phyloP scores from a whole-genome alignment of 92 coral and sea anemone species.

The Phenganax marumi region DNA sequence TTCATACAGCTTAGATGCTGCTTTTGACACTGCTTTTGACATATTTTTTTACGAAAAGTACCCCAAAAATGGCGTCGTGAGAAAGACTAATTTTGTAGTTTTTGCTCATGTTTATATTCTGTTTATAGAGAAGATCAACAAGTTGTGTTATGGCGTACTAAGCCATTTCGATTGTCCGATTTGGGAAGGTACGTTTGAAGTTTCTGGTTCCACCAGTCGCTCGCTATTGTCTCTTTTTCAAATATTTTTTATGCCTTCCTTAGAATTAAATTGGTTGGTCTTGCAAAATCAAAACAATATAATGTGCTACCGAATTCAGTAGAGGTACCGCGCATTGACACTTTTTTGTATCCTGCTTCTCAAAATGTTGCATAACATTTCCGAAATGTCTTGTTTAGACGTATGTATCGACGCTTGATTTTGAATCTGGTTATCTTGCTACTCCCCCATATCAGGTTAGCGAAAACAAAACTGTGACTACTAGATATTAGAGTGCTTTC shows the following conservation, averaged over 20 bases:
- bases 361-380: neutral
- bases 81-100: neutral
- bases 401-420: slow-evolving; percentile 79
- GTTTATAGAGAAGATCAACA: slow-evolving; percentile 57
- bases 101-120: neutral
- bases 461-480: too few species aligned
- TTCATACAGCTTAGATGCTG: too few species aligned
- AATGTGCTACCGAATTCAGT: slow-evolving; percentile 88
- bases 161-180: slow-evolving; percentile 76
- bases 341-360: neutral
- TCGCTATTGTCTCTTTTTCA: neutral
- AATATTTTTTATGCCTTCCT: neutral
- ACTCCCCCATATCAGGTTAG: slow-evolving; percentile 90
- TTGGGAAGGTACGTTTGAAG: slow-evolving; percentile 58
- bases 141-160: slow-evolving; percentile 82
- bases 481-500: too few species aligned
- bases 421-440: slow-evolving; percentile 68
- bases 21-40: too few species aligned
- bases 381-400: slow-evolving; percentile 48
- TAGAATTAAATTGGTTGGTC: slow-evolving; percentile 81
- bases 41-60: too few species aligned
- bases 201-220: neutral
- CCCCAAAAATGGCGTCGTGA: too few species aligned
- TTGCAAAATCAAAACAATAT: slow-evolving; percentile 69
- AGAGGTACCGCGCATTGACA: slow-evolving; percentile 50